These are phyloP conservation scores for Psylliodes chrysocephalus DNA, from an alignment of 2,888 invertebrate genomes.

Conservation along the genomic window DNA sequence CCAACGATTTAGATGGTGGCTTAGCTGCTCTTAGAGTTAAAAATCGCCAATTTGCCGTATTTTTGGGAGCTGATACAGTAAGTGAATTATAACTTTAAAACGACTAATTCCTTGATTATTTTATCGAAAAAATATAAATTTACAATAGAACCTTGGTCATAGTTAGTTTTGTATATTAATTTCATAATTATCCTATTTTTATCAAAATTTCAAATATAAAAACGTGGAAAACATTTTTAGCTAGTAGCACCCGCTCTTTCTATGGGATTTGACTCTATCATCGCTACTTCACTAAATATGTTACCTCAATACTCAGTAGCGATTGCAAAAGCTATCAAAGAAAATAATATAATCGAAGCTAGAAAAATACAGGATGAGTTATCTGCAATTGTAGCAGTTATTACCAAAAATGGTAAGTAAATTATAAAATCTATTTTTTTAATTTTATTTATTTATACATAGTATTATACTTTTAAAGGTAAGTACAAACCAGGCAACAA, in stretches of 20 bases:
- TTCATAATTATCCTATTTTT: neutral
- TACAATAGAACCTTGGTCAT: no score
- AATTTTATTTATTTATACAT: no score
- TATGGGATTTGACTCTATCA: conserved; percentile 77
- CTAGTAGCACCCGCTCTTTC: conserved; percentile 74
- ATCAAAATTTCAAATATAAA: neutral
- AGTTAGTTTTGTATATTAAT: neutral
- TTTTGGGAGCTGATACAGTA: conserved; percentile 75
- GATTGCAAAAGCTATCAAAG: conserved; percentile 67
- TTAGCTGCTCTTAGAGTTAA: conserved; percentile 58
- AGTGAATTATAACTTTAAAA: conserved; percentile 45
- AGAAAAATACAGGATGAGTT: conserved; percentile 65
- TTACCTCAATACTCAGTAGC: conserved; percentile 70
- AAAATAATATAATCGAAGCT: conserved; percentile 65
- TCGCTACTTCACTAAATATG: conserved; percentile 77
- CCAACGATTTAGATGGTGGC: conserved; percentile 76
- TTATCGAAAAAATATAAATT: no score
- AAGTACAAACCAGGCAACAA: no score
- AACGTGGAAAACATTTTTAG: conserved; percentile 59
- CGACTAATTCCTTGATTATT: no score
- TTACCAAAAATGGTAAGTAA: conserved; percentile 34
- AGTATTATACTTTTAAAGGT: no score
- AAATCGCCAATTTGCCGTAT: conserved; percentile 47
- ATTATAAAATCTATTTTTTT: neutral
- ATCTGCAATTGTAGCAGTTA: conserved; percentile 26